Evolutionary conservation across 1,140 invertebrate species (phyloP).

Genomic region (Drosophila arizonae): DNA sequence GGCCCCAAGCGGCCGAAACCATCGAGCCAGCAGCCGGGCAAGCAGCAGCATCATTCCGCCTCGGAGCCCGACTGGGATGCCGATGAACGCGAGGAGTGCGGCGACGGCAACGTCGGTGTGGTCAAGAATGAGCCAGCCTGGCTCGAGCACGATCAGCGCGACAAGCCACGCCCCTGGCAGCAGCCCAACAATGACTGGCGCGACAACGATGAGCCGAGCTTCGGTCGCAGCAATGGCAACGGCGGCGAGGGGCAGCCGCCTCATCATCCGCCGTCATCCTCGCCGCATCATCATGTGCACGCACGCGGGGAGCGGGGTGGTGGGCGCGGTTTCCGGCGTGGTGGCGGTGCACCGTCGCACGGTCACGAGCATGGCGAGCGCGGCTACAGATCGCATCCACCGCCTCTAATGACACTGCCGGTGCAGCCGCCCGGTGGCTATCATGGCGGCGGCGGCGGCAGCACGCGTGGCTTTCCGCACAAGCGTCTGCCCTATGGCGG

Average conservation of each 20-base stretch:
- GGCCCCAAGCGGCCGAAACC: conserved; percentile 67
- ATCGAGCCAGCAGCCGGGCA: conserved; percentile 23
- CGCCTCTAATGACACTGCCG: conserved; percentile 74
- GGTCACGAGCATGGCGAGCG: conserved; percentile 58
- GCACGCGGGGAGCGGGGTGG: conserved; percentile 58
- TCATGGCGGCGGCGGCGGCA: conserved; percentile 45
- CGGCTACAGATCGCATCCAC: conserved; percentile 71
- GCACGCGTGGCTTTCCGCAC: conserved; percentile 66
- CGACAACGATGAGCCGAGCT: conserved; percentile 58
- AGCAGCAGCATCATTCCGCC: conserved; percentile 65
- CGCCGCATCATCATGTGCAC: conserved; percentile 68
- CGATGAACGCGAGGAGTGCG: conserved; percentile 64
- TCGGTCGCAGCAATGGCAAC: conserved; percentile 28
- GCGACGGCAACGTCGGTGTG: conserved; percentile 14
- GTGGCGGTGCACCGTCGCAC: conserved; percentile 49
- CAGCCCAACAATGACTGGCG: conserved; percentile 63
- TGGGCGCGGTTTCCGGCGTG: conserved; percentile 66
- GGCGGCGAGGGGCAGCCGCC: conserved; percentile 10
- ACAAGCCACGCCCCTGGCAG: conserved; percentile 66
- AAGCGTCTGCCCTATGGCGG: conserved; percentile 72
- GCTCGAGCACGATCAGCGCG: conserved; percentile 74
- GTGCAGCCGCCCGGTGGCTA: conserved; percentile 74
- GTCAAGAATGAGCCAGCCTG: conserved; percentile 67
- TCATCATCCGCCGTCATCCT: conserved; percentile 38
- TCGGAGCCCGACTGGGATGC: conserved; percentile 80